Conservation (phyloP, 2,113 vertebrate genomes). For the Hiodon tergisus region DNA sequence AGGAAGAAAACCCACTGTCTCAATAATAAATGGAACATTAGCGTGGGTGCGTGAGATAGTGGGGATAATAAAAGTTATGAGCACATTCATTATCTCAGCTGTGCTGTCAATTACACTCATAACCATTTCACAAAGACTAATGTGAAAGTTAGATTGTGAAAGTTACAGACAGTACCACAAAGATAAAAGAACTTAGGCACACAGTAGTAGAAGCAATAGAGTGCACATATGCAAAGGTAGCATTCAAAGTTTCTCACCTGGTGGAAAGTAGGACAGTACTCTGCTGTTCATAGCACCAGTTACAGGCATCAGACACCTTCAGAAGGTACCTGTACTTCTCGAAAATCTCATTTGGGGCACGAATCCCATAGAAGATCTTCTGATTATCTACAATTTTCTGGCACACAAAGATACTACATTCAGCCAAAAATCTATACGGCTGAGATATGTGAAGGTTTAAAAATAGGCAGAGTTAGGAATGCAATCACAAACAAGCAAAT, state of each 20-base stretch:
- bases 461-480: not conserved
- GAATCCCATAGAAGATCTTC: conserved; percentile 72
- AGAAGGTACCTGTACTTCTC: conserved; percentile 69
- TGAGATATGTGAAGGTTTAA: not conserved
- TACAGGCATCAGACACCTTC: conserved; percentile 56
- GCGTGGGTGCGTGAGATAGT: not conserved
- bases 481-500: not conserved
- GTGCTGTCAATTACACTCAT: too few relatives aligned
- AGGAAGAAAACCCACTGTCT: not conserved
- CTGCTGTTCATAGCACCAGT: conserved; percentile 42
- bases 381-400: conserved; percentile 58
- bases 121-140: too few relatives aligned
- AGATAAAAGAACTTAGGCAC: too few relatives aligned
- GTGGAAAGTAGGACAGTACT: conserved; percentile 40
- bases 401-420: conserved; percentile 3
- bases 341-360: conserved; percentile 61
- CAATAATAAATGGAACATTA: not conserved
- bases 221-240: too few relatives aligned
- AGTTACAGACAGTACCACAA: too few relatives aligned
- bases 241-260: conserved; percentile 53
- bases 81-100: not conserved
- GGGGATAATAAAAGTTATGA: not conserved
- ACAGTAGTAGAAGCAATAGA: too few relatives aligned
- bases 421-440: not conserved
- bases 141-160: too few relatives aligned